phyloP scores from a whole-genome alignment of 1,140 invertebrate species.

The Drosophila parabipectinata region DNA sequence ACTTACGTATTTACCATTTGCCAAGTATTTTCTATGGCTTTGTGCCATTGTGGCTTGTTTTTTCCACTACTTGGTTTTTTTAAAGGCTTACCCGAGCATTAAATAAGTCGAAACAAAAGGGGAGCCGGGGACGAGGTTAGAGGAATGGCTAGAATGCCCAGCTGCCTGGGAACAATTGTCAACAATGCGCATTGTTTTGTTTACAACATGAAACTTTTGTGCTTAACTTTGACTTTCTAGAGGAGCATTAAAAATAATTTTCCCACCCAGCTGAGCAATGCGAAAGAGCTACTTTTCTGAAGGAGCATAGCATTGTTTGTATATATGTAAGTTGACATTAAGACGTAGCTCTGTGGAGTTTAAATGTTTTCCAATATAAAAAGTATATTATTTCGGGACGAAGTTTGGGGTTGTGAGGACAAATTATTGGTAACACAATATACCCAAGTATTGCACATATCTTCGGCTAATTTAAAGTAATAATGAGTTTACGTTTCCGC shows the following conservation, averaged over 20 bases:
- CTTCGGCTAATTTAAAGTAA: no score
- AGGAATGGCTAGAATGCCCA: conserved; percentile 22
- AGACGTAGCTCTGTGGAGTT: background rate
- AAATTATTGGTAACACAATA: no score
- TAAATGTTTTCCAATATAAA: background rate
- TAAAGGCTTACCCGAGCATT: conserved; percentile 75
- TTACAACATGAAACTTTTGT: conserved; percentile 65
- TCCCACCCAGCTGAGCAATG: conserved; percentile 48
- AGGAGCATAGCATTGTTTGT: conserved; percentile 17
- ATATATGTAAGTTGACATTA: conserved; percentile 12
- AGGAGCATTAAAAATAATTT: conserved; percentile 65
- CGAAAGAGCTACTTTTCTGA: conserved; percentile 42
- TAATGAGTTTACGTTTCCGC: no score
- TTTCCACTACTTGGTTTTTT: conserved; percentile 23
- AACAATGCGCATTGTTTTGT: conserved; percentile 70
- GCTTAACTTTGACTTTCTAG: conserved; percentile 58
- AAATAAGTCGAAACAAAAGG: conserved; percentile 67
- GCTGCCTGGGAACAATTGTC: conserved; percentile 70
- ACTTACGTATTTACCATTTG: conserved; percentile 75
- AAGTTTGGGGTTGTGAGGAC: no score
- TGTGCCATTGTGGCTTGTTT: conserved; percentile 57
- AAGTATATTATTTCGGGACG: no score
- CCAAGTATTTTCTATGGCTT: conserved; percentile 75
- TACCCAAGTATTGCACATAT: no score
- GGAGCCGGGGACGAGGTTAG: background rate